Evolutionary conservation across 2,888 invertebrate genomes (phyloP), one percentile per base, ranked within the genome.

Genomic region (Hirtodrosophila alboralis): DNA sequence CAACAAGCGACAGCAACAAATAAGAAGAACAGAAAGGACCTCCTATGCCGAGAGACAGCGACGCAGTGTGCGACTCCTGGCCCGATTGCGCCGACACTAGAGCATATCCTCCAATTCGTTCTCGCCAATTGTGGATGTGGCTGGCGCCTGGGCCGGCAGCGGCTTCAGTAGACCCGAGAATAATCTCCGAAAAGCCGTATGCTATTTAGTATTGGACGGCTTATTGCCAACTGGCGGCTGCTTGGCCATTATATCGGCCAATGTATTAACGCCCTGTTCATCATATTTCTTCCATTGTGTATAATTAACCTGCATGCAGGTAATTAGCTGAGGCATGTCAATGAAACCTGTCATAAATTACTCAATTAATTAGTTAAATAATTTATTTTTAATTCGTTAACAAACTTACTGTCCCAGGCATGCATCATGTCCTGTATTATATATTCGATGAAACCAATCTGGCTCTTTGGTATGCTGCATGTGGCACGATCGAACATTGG

Each of bases 381-480:
- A 5, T 4, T 7, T 0, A 6, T 1, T 0, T 1, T 4, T 7
- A 8, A 26, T 23, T 23, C 47, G 18, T n/a, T n/a, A n/a, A n/a
- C 18, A 18, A 8, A 91, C 92, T 91, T 86, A 96, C 97, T 95
- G 88, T 98, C 95, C 98, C 98, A 99, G 23, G 97, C 96, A 88
- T 98, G 97, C 92, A 98, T 97, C 97, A 99, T 98, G 88, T 98
- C 98, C 83, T 96, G 96, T 84, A 98, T 97, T 88, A 99, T 99
- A 91, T 96, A 98, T 91, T 99, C 99, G 70, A 98, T 96, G 91
- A 99, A 99, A 54, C 98, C 97, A 85, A 97, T 97, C 92, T 99
- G 99, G 60, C 98, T 97, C 91, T 98, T 96, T 48, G 99, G 98
- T 89, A 99, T 96, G 86, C 98, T 98, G 91, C 98, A 98, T 1